Percentiles rank a stretch among this genome's conserved stretches.
These are phyloP conservation scores for Leptodactylus fallax DNA, from an alignment of 2,797 vertebrate genomes.

Conservation along the genomic window DNA sequence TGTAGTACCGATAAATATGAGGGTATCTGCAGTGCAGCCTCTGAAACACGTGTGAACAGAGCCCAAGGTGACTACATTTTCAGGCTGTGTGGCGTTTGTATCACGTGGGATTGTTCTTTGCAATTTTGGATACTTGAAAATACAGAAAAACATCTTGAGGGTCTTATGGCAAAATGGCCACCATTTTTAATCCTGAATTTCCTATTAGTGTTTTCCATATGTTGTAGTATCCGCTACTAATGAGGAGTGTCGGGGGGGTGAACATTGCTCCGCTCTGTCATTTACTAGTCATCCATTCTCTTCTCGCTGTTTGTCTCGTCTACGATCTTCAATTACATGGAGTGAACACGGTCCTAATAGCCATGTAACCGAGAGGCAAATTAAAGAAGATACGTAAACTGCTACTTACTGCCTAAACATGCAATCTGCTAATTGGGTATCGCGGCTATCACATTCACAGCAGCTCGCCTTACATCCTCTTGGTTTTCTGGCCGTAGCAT, in stretches of 20 bases:
- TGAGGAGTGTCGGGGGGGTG: background rate
- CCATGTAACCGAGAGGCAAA: slow-evolving; percentile 53
- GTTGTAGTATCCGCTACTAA: background rate
- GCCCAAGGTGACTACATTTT: too few species aligned
- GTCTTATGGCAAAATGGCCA: too few species aligned
- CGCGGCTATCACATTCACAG: slow-evolving; percentile 15
- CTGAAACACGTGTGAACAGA: too few species aligned
- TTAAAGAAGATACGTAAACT: slow-evolving; percentile 62
- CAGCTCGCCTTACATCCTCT: slow-evolving; percentile 51
- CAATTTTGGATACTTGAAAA: too few species aligned
- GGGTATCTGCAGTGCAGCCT: too few species aligned
- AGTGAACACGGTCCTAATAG: slow-evolving; percentile 31
- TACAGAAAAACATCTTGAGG: too few species aligned
- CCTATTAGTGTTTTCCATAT: too few species aligned
- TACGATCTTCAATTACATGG: slow-evolving; percentile 37
- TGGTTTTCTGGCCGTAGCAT: slow-evolving; percentile 29
- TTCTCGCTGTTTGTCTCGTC: background rate
- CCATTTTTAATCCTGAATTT: too few species aligned
- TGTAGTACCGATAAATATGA: too few species aligned
- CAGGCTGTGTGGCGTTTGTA: too few species aligned
- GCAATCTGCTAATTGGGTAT: slow-evolving; percentile 63
- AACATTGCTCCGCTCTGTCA: background rate
- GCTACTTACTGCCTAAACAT: slow-evolving; percentile 63
- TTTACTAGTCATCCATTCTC: background rate
- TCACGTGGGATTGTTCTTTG: too few species aligned